Conservation (phyloP, 2,113 vertebrate species). For the Zosterops borbonicus region DNA sequence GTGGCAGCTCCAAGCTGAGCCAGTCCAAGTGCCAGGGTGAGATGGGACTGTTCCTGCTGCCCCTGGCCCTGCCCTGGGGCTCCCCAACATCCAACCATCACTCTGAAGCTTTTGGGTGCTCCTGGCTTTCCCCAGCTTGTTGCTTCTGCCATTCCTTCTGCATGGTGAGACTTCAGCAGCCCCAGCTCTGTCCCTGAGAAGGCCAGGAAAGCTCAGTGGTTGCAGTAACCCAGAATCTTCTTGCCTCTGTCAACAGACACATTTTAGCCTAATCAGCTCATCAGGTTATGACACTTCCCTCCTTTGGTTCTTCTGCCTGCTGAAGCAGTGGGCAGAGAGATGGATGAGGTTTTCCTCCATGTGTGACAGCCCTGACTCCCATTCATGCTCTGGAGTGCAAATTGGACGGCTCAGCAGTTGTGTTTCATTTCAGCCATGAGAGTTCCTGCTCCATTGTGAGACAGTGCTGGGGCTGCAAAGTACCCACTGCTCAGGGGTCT, state of each 20-base stretch:
- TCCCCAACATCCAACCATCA: neutral
- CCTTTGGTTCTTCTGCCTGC: neutral
- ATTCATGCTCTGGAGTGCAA: neutral
- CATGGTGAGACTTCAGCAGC: neutral
- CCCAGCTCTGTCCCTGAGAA: neutral
- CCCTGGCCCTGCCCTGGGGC: neutral
- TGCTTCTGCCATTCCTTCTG: neutral
- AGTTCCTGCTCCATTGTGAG: rapidly evolving
- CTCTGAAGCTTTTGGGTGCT: neutral
- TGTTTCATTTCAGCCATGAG: neutral
- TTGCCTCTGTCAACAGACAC: neutral
- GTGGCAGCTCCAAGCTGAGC: neutral
- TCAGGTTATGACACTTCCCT: neutral
- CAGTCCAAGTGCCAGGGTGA: neutral
- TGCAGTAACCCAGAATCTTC: neutral
- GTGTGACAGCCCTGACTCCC: neutral
- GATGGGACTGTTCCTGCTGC: neutral
- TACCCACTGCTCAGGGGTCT: neutral
- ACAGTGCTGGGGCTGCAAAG: neutral
- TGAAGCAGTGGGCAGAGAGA: neutral
- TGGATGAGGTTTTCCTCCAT: neutral
- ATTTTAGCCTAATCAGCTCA: neutral
- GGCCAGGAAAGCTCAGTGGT: neutral
- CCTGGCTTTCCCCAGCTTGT: neutral
- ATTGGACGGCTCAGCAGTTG: neutral